Percentiles rank a stretch among this genome's conserved stretches.
These are phyloP conservation scores for Garra rufa DNA, from an alignment of 2,113 vertebrate genomes.

Conservation along the genomic window DNA sequence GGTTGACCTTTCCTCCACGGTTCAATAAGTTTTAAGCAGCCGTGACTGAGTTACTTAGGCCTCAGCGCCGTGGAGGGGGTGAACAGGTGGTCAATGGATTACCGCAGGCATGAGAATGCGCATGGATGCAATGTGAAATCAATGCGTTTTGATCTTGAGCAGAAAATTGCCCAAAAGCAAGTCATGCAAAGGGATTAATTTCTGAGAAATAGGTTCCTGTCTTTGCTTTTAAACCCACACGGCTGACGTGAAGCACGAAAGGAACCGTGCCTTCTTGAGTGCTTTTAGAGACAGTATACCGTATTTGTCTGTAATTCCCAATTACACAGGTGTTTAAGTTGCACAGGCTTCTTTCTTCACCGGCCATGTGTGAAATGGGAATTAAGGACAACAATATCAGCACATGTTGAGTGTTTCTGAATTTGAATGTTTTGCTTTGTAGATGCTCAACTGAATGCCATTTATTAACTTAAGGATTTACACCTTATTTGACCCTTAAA, in stretches of 20 bases:
- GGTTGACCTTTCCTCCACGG: constrained; percentile 12
- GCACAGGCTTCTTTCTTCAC: background rate
- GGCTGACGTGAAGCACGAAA: background rate
- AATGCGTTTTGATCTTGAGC: constrained; percentile 17
- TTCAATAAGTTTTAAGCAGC: constrained; percentile 40
- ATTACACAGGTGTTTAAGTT: background rate
- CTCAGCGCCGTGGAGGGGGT: background rate
- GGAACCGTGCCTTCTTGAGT: background rate
- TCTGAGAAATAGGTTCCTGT: constrained; percentile 3
- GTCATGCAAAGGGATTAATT: constrained; percentile 26
- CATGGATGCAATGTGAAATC: background rate
- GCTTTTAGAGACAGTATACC: constrained; percentile 7
- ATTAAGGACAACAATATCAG: background rate
- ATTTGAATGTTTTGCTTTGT: background rate
- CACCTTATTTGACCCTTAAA: background rate
- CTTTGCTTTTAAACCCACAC: constrained; percentile 15
- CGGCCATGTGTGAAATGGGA: background rate
- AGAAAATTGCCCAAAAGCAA: constrained; percentile 36
- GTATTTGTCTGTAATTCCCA: constrained; percentile 11
- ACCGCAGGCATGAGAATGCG: constrained; percentile 26
- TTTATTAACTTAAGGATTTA: background rate
- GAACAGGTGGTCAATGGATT: constrained; percentile 40
- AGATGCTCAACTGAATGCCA: background rate
- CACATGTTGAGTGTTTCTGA: too few species aligned
- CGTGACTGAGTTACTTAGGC: constrained; percentile 35